Evolutionary conservation across 1,140 invertebrate genomes (phyloP), one percentile per base, ranked within the genome.

Genomic region (Uloborus diversus): DNA sequence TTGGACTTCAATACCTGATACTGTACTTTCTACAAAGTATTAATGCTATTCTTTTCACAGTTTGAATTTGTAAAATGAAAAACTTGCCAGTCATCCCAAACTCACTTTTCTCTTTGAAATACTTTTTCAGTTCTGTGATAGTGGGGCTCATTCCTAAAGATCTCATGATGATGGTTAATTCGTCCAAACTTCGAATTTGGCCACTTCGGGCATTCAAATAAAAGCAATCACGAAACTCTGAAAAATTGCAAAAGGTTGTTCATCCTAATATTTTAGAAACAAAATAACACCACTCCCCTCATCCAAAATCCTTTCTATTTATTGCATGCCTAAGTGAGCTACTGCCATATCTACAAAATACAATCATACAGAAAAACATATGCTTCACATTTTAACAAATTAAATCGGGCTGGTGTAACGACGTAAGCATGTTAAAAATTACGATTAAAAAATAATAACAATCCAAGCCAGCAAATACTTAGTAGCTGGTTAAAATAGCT

Each of bases 91-190:
- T n/a, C n/a, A n/a, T n/a, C 68, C 81, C 84, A 83, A 79, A 81
- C 53, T 82, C 82, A 92, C 92, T 90, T 91, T 94, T 95, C 25
- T 93, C 91, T 85, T 93, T 94, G 9, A 95, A 88, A 86, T 96
- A 96, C 59, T 91, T 92, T 82, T 93, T 92, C 33, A 98, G 86
- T 88, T 98, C 96, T 65, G 92, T 91, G 82, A 95, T 94, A 2
- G 96, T 98, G 0, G 96, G 96, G 82, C 94, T 96, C 87, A 96
- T 91, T 4, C 95, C 95, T 2, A 98, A 86, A 0, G 96, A 97
- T 65, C 96, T 88, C 96, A 98, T 98, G 27, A 97, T 96, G 3
- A 96, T 91, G 1, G 93, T 96, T 73, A 98, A 87, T 87, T 97
- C 95, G 86, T 97, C 95, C 61, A 97, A 86, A 11, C 92, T 93